phyloP scores from a whole-genome alignment of 2,888 invertebrate species.

The Lucinisca nassula region DNA sequence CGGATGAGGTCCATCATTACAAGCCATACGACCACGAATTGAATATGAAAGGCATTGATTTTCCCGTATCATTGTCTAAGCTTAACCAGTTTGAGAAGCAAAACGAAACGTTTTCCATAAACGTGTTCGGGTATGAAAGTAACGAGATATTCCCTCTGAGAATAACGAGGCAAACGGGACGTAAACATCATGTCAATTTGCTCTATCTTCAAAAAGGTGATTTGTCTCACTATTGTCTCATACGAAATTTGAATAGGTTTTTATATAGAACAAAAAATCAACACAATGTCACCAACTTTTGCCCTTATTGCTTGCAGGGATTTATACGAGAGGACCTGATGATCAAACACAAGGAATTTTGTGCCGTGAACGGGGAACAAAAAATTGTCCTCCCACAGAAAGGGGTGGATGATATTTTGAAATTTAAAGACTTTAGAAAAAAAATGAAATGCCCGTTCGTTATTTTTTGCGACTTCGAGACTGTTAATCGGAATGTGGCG shows the following conservation, averaged over 20 bases:
- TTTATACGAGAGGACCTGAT: slow-evolving; percentile 30
- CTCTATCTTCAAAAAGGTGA: slow-evolving; percentile 43
- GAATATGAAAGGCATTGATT: slow-evolving; percentile 51
- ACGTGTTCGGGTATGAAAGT: slow-evolving; percentile 62
- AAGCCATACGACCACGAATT: slow-evolving; percentile 21
- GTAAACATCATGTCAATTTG: slow-evolving; percentile 62
- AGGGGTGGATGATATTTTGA: slow-evolving; percentile 52
- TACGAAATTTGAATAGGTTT: slow-evolving; percentile 58
- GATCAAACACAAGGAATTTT: slow-evolving; percentile 45
- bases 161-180: slow-evolving; percentile 35
- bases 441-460: slow-evolving; percentile 48
- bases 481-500: slow-evolving; percentile 30
- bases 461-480: slow-evolving; percentile 65
- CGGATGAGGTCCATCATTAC: slow-evolving; percentile 36
- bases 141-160: slow-evolving; percentile 51
- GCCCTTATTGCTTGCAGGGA: slow-evolving; percentile 60
- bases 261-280: slow-evolving; percentile 41
- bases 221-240: slow-evolving; percentile 59
- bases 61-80: slow-evolving; percentile 45
- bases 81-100: slow-evolving; percentile 54
- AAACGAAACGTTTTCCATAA: slow-evolving; percentile 53
- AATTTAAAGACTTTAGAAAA: slow-evolving; percentile 58
- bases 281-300: slow-evolving; percentile 22
- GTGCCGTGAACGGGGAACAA: slow-evolving; percentile 48
- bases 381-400: slow-evolving; percentile 48